phyloP scores from a whole-genome alignment of 2,797 vertebrate species.

The Sebastes hopkinsi region DNA sequence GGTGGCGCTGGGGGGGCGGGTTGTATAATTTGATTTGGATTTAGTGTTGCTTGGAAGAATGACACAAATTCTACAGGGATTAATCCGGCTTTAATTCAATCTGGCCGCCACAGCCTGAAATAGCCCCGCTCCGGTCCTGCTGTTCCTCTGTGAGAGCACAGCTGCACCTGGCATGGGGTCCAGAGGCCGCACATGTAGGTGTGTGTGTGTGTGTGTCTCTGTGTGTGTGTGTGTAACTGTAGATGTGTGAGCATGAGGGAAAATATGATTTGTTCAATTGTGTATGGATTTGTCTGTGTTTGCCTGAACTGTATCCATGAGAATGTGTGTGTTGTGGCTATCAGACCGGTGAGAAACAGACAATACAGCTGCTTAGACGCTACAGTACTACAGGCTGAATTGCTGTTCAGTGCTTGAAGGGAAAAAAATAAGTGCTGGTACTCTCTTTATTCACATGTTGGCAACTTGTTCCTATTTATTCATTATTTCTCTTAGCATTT shows the following conservation, averaged over 20 bases:
- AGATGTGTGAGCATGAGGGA: not conserved
- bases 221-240: not conserved
- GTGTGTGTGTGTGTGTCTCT: not conserved
- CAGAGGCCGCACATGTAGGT: not conserved
- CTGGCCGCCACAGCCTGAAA: conserved; percentile 73
- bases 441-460: too few relatives aligned
- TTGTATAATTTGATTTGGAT: conserved; percentile 79
- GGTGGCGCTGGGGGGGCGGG: conserved; percentile 4
- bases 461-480: too few relatives aligned
- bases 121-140: conserved; percentile 59
- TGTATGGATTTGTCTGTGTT: conserved; percentile 12
- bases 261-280: conserved; percentile 13
- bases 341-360: not conserved
- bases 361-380: not conserved
- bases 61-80: conserved; percentile 80
- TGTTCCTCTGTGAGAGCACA: conserved; percentile 57
- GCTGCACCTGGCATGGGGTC: conserved; percentile 56
- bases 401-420: not conserved
- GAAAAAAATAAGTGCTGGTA: too few relatives aligned
- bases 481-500: too few relatives aligned
- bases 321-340: not conserved
- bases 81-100: conserved; percentile 84
- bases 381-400: not conserved
- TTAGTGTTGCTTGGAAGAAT: conserved; percentile 79
- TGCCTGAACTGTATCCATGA: not conserved